Evolutionary conservation across 2,797 vertebrate genomes (phyloP), one percentile per base, ranked within the genome.

Genomic region (Spea hammondii): DNA sequence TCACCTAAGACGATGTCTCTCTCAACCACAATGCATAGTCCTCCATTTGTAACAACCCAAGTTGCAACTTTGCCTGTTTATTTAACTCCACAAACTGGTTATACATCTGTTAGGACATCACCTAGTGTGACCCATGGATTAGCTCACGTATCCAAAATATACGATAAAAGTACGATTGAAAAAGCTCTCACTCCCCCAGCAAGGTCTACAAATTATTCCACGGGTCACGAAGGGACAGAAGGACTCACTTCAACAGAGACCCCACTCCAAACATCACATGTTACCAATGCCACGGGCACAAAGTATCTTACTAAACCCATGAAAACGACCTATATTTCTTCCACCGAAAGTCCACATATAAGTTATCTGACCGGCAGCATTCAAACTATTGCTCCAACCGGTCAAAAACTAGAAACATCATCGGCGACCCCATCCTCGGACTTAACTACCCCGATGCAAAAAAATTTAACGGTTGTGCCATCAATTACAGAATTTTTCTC

Each of bases 1-100:
- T 62, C 86, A 14, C 81, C 74, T 45, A 82, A 87, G 78, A 84
- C 80, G 78, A 87, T 82, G 67, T 84, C 76, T 1, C 77, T 82
- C 84, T 83, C 74, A 83, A 81, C 72, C 51, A 60, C 73, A 3
- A 0, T 69, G 47, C 80, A 72, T 13, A 76, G 80, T 55, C 83
- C 85, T n/a, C 8, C 9, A 0, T 47, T 65, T 57, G 4, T 45
- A 6, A n/a, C 51, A 54, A 84, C 84, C 60, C 73, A 65, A 1
- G 32, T 17, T 4, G 44, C 87, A 0, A 44, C 82, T 0, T 1
- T 60, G 11, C 6, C n/a, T 8, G 10, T 0, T 47, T 72, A 74
- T 6, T 57, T 74, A 12, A 11, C 48, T 49, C 8, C 86, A 68
- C 70, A 79, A 79, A 79, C 79, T 74, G 12, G 7, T n/a, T 72